phyloP scores from a whole-genome alignment of 2,113 vertebrate species.

The Prunella himalayana region DNA sequence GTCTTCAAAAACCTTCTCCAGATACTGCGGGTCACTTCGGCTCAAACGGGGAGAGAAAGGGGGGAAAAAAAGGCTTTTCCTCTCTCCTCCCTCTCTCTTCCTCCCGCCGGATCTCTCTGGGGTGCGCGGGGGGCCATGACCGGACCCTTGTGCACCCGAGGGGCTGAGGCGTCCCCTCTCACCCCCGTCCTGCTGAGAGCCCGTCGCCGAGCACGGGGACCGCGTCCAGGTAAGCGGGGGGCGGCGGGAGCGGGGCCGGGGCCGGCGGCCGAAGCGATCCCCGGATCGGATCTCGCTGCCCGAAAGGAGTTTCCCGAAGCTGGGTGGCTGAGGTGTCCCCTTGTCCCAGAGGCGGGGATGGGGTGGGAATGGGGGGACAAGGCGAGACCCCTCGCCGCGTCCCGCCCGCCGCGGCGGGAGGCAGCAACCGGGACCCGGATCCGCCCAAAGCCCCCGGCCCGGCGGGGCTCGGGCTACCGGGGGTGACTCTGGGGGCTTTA shows the following conservation, averaged over 20 bases:
- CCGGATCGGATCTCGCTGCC: neutral
- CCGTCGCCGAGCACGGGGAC: neutral
- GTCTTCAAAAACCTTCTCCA: slow-evolving; percentile 81
- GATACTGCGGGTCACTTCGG: slow-evolving; percentile 70
- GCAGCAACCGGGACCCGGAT: neutral
- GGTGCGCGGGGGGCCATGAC: neutral
- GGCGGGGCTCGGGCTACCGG: neutral
- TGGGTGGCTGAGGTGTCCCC: no score
- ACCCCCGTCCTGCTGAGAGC: neutral
- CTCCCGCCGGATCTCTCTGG: neutral
- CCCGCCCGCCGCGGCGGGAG: neutral
- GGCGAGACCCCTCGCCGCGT: no score
- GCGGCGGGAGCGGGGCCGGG: neutral
- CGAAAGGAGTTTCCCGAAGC: neutral
- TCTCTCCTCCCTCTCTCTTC: neutral
- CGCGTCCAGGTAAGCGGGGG: slow-evolving; percentile 1
- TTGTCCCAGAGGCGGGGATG: rapidly evolving
- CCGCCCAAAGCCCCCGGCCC: neutral
- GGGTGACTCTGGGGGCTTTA: neutral
- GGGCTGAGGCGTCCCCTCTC: neutral
- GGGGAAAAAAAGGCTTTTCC: neutral
- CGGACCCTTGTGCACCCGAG: neutral
- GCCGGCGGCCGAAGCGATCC: neutral
- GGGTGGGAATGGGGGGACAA: neutral
- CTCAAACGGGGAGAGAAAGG: slow-evolving; percentile 58